These are phyloP conservation scores for Gallinago stenura DNA, from an alignment of 2,797 vertebrate species.

Conservation along the genomic window DNA sequence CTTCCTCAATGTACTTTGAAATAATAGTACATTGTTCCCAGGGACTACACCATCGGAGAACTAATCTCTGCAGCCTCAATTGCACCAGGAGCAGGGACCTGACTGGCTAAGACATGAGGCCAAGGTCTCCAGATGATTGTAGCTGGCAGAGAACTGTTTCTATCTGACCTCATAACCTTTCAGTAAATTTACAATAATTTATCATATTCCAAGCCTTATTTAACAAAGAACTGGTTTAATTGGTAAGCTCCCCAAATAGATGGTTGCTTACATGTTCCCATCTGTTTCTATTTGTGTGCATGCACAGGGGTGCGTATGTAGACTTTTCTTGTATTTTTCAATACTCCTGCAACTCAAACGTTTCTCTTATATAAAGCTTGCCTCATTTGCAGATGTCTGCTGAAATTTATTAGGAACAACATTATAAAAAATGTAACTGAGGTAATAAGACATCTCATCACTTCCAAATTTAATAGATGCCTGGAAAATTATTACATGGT, in stretches of 20 bases:
- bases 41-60: fast-evolving
- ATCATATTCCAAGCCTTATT: neutral
- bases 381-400: neutral
- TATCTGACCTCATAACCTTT: neutral
- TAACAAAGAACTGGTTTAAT: neutral
- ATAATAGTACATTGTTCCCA: neutral
- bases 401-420: neutral
- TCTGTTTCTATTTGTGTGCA: neutral
- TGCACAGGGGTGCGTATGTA: neutral
- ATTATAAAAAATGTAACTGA: neutral
- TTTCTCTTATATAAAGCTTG: neutral
- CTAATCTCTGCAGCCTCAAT: neutral
- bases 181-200: neutral
- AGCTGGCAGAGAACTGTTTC: neutral
- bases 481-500: neutral
- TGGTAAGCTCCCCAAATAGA: neutral
- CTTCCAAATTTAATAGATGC: neutral
- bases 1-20: neutral
- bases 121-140: neutral
- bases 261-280: neutral
- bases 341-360: neutral
- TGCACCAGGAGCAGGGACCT: neutral
- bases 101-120: neutral
- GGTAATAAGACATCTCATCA: neutral
- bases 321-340: neutral